Conservation (phyloP, 2,888 invertebrate genomes). For the Oscheius onirici region DNA sequence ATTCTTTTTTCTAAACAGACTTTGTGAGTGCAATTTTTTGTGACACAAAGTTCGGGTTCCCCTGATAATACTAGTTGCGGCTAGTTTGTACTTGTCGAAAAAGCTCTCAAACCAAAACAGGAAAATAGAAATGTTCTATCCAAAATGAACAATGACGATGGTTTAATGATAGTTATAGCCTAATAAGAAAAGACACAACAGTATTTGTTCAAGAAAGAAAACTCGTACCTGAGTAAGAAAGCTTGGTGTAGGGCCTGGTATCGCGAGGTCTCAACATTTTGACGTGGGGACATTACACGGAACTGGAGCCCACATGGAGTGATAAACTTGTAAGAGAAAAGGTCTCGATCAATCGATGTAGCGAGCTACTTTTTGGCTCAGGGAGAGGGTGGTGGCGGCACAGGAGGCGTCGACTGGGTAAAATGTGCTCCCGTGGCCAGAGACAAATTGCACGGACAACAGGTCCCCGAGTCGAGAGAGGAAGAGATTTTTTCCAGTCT, state of each 20-base stretch:
- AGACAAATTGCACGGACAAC: constrained; percentile 21
- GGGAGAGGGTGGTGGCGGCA: constrained; percentile 8
- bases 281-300: constrained; percentile 9
- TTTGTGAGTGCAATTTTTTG: too few relatives aligned
- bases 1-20: too few relatives aligned
- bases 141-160: too few relatives aligned
- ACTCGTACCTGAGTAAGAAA: not conserved
- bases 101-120: too few relatives aligned
- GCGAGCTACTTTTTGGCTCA: constrained; percentile 10
- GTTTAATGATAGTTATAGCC: too few relatives aligned
- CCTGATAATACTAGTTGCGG: too few relatives aligned
- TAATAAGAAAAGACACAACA: too few relatives aligned
- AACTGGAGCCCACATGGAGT: not conserved
- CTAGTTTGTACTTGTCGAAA: too few relatives aligned
- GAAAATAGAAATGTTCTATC: too few relatives aligned
- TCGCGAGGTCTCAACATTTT: not conserved
- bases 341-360: constrained; percentile 11
- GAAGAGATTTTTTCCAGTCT: not conserved
- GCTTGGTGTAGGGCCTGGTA: constrained; percentile 15
- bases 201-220: too few relatives aligned
- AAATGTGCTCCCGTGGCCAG: constrained; percentile 18
- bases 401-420: constrained; percentile 26
- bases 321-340: too few relatives aligned
- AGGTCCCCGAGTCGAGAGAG: constrained; percentile 3
- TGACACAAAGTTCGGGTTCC: too few relatives aligned